These are phyloP conservation scores for Rhogogaster chlorosoma DNA, from an alignment of 2,888 invertebrate species.

Conservation along the genomic window DNA sequence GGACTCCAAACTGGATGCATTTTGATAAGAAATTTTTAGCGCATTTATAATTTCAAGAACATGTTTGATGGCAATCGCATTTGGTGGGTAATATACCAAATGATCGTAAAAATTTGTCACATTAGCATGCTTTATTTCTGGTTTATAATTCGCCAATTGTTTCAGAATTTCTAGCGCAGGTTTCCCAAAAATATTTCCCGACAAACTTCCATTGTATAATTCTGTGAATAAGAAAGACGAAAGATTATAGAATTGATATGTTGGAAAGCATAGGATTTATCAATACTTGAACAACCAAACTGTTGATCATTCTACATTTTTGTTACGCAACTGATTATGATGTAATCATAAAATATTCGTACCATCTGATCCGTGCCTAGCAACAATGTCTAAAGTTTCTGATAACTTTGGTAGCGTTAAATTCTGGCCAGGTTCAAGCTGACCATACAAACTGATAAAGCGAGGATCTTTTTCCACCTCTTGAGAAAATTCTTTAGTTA, in stretches of 20 bases:
- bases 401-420: slow-evolving; percentile 79
- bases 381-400: slow-evolving; percentile 80
- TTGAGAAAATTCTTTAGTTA: slow-evolving; percentile 78
- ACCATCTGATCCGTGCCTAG: slow-evolving; percentile 74
- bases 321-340: slow-evolving; percentile 58
- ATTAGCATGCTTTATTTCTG: slow-evolving; percentile 60
- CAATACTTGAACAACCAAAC: background rate
- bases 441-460: slow-evolving; percentile 76
- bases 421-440: slow-evolving; percentile 77
- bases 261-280: background rate
- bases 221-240: slow-evolving; percentile 60
- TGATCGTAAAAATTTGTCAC: slow-evolving; percentile 67
- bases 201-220: slow-evolving; percentile 76
- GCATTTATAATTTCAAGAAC: slow-evolving; percentile 64
- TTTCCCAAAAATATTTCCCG: slow-evolving; percentile 73
- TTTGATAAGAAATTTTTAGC: slow-evolving; percentile 63
- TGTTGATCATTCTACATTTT: background rate
- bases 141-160: slow-evolving; percentile 67
- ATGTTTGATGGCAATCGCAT: slow-evolving; percentile 60
- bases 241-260: slow-evolving; percentile 39
- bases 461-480: slow-evolving; percentile 75
- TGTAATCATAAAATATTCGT: slow-evolving; percentile 60
- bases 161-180: slow-evolving; percentile 64
- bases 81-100: slow-evolving; percentile 68
- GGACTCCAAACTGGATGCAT: slow-evolving; percentile 66